phyloP scores from a whole-genome alignment of 2,113 vertebrate species.

The Peromyscus polionotus region DNA sequence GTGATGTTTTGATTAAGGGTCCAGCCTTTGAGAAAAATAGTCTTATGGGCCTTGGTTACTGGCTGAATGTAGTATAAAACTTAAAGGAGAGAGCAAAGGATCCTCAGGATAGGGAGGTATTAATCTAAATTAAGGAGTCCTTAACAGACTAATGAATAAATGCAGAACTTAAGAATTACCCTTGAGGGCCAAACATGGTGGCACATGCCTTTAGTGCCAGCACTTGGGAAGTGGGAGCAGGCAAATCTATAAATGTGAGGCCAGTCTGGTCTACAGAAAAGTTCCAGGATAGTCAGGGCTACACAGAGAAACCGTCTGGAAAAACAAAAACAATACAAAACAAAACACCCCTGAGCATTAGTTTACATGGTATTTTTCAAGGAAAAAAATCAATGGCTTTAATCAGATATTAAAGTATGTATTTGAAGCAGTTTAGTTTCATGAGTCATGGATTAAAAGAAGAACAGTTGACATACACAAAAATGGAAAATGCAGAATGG shows the following conservation, averaged over 20 bases:
- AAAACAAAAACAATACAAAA: neutral
- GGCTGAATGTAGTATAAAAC: neutral
- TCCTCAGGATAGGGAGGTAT: neutral
- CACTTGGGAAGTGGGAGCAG: neutral
- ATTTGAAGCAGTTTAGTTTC: neutral
- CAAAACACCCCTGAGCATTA: neutral
- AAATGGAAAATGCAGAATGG: constrained; percentile 10
- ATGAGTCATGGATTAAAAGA: neutral
- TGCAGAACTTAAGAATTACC: neutral
- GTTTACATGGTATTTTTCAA: neutral
- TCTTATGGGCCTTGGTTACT: neutral
- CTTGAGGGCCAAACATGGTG: neutral
- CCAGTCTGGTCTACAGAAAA: neutral
- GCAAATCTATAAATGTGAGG: neutral
- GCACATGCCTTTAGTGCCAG: neutral
- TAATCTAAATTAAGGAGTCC: neutral
- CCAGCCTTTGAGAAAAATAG: constrained; percentile 10
- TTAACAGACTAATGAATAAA: neutral
- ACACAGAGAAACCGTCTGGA: neutral
- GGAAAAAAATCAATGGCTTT: constrained; percentile 41
- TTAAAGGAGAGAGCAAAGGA: neutral
- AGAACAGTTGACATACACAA: neutral
- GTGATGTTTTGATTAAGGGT: neutral
- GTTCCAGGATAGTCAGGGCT: neutral
- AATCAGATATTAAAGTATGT: constrained; percentile 18